Base-by-base conservation (phyloP, 2,113 vertebrate genomes). In the Mesitornis unicolor region DNA sequence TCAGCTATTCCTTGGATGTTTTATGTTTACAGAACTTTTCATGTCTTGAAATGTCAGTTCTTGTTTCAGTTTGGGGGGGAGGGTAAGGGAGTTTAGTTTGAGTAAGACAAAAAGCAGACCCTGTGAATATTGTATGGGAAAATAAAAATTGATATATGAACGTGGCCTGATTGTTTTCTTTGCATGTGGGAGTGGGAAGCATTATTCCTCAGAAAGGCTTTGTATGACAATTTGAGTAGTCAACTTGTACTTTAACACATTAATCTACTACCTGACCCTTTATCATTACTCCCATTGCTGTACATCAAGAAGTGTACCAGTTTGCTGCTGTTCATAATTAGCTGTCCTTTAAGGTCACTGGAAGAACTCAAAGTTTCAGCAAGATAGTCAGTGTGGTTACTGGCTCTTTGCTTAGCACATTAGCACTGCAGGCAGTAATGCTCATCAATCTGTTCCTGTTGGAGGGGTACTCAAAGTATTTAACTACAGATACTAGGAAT, bases 141-240 rank as follows among this genome's bases (percentile, higher is more conserved):
- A 97, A 97, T 98, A 97, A 98, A 96, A 97, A 83, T 92, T 97
- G 97, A 97, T 97, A 98, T 96, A 98, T 97, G 91, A 95, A 70
- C 90, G 29, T 64, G 43, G 70, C 71, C 56, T 88, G 33, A 31
- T 18, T 87, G 78, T 60, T 87, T 88, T 87, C 14, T 92, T 95
- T 89, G 38, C 33, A 6, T 56, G 6, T 74, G 43, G 18, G 19
- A 38, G 18, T 21, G 47, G 47, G 54, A 24, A 80, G 10, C 28
- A n/a, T 50, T 47, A 38, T 36, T 88, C 42, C 42, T 71, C 7
- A 36, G 26, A 67, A 68, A 59, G 51, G 12, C 16, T 65, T 70
- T 42, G 38, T 63, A 53, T 68, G 24, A 40, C 1, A 1, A 48
- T 35, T 87, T 74, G 45, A 73, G 13, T 53, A 24, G 16, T 47